Conservation (phyloP, 2,888 invertebrate species). For the Marronus borbonicus region DNA sequence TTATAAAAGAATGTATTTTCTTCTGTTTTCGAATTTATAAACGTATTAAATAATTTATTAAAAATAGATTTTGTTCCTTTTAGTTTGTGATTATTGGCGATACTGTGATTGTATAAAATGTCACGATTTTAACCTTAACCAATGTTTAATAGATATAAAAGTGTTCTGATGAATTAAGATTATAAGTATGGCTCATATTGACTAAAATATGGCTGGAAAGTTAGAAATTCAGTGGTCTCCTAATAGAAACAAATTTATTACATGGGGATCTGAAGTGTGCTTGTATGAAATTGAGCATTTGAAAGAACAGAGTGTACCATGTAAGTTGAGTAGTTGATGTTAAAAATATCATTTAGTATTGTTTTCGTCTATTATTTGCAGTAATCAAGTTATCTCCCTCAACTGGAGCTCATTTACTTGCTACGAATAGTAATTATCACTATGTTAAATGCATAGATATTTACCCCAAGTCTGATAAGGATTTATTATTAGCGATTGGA, state of each 20-base stretch:
- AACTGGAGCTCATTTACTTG: slow-evolving; percentile 79
- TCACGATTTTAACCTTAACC: background rate
- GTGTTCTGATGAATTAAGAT: background rate
- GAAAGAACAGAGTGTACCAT: slow-evolving; percentile 73
- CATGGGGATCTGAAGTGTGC: slow-evolving; percentile 92
- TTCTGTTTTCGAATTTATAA: no score
- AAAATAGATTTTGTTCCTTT: no score
- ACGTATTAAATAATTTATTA: no score
- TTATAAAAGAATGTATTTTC: no score
- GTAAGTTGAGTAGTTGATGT: slow-evolving; percentile 49
- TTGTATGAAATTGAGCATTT: slow-evolving; percentile 84
- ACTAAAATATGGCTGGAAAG: slow-evolving; percentile 71
- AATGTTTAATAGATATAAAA: background rate
- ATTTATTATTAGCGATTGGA: slow-evolving; percentile 89
- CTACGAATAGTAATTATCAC: slow-evolving; percentile 82
- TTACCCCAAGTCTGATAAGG: slow-evolving; percentile 83
- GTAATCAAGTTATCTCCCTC: slow-evolving; percentile 81
- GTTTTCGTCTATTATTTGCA: slow-evolving; percentile 61
- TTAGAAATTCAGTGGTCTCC: slow-evolving; percentile 93
- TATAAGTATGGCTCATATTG: background rate
- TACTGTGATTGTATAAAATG: background rate
- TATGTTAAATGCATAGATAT: slow-evolving; percentile 91
- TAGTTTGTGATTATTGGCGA: no score
- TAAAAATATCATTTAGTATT: background rate
- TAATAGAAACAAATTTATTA: slow-evolving; percentile 86